Base-by-base conservation (phyloP, 2,113 vertebrate species). In the Callocephalon fimbriatum region DNA sequence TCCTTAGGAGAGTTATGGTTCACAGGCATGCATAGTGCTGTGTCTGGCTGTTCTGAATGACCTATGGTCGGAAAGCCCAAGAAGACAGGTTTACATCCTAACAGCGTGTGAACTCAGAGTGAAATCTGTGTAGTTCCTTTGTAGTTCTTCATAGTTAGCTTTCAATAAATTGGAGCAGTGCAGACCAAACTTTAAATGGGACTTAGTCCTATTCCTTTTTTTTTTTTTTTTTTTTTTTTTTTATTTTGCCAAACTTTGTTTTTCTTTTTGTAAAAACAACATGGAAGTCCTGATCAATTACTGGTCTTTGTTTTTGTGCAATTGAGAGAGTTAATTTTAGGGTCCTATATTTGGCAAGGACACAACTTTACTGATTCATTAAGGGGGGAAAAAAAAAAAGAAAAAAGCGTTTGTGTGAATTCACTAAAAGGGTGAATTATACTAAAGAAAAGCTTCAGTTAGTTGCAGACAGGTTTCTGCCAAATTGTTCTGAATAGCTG, bases 21-120 rank as follows among this genome's bases (percentile, higher is more conserved):
- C 31, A 15, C 1, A 0, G 21, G 35, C 2, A 6, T 5, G 12
- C 6, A 1, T 13, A 10, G 16, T 42, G 13, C 51, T 19, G 15
- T 8, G 1, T 11, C 7, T 13, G 59, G 12, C 53, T 67, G 22
- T 35, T 77, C 12, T 10, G 45, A 13, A 3, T 3, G 35, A 53
- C 27, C 9, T 20, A 2, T 23, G 27, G 5, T 10, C 67, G n/a
- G 51, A 45, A 26, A 37, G 22, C 40, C 31, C 54, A 27, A 37
- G 42, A 29, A 35, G 29, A 31, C 9, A 32, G 25, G 31, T 53
- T 61, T 37, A 29, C 53, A 53, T 65, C 63, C 44, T 21, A 17
- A 15, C 35, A 31, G 38, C 10, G 2, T 11, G 19, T 29, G 23
- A 38, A 53, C 35, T 70, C 10, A 0, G 22, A 23, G 45, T 53